phyloP scores from a whole-genome alignment of 64 coral and sea anemone species.

The Porites australiensis region DNA sequence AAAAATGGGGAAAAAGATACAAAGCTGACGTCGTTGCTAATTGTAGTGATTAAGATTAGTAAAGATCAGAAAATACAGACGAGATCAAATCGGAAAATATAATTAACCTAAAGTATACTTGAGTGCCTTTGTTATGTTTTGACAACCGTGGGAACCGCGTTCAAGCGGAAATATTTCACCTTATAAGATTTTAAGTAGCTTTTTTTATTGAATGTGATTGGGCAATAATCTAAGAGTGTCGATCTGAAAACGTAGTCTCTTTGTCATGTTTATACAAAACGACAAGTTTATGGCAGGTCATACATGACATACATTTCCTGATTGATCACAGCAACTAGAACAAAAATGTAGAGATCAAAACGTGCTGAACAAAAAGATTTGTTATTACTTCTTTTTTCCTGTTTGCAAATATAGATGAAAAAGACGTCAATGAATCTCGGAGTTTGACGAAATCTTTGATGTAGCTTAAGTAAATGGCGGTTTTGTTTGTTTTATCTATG shows the following conservation, averaged over 20 bases:
- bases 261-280: conserved; percentile 1
- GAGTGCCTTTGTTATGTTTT: not conserved
- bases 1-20: too few relatives aligned
- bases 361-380: not conserved
- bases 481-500: conserved; percentile 1
- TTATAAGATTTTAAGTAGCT: not conserved
- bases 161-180: not conserved
- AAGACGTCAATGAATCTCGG: too few relatives aligned
- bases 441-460: not conserved
- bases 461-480: not conserved
- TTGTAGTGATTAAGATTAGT: not conserved
- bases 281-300: not conserved
- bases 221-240: not conserved
- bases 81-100: not conserved
- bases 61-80: not conserved
- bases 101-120: not conserved
- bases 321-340: not conserved
- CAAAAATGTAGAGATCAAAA: not conserved
- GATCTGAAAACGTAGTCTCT: not conserved
- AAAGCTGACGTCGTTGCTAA: not conserved
- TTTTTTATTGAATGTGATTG: not conserved
- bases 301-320: not conserved
- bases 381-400: too few relatives aligned
- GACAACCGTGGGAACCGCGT: conserved; percentile 26
- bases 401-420: too few relatives aligned